Evolutionary conservation across 2,888 invertebrate genomes (phyloP).

Genomic region (Pyrgus malvae): DNA sequence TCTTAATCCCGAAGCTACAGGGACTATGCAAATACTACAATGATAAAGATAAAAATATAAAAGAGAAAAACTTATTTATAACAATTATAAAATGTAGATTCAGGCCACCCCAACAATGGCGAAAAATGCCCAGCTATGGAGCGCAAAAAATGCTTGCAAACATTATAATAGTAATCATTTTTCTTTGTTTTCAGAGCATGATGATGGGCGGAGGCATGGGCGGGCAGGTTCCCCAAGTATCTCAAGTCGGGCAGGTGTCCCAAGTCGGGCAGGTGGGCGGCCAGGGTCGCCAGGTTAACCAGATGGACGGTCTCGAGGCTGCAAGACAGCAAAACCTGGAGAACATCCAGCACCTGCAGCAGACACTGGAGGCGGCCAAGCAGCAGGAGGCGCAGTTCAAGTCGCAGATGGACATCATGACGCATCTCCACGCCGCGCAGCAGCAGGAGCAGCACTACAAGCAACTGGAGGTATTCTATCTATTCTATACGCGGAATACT

Average conservation of each 20-base stretch:
- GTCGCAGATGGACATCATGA: conserved; percentile 88
- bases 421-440: conserved; percentile 87
- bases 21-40: too few relatives aligned
- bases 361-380: conserved; percentile 90
- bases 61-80: too few relatives aligned
- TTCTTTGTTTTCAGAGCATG: conserved; percentile 52
- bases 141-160: too few relatives aligned
- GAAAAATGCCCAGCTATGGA: too few relatives aligned
- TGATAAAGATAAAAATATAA: too few relatives aligned
- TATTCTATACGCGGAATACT: too few relatives aligned
- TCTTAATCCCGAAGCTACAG: too few relatives aligned
- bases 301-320: conserved; percentile 84
- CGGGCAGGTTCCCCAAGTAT: conserved; percentile 49
- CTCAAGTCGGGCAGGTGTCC: conserved; percentile 33
- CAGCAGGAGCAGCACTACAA: conserved; percentile 91
- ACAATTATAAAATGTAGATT: too few relatives aligned
- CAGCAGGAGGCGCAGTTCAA: conserved; percentile 89
- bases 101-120: too few relatives aligned
- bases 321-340: conserved; percentile 90
- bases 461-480: conserved; percentile 82
- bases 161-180: too few relatives aligned
- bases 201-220: conserved; percentile 64
- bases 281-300: conserved; percentile 56
- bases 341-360: conserved; percentile 87
- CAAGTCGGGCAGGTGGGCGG: conserved; percentile 49